Percentiles rank a stretch among this genome's conserved stretches.
These are phyloP conservation scores for Pygoscelis antarcticus DNA, from an alignment of 2,113 vertebrate species.

Conservation along the genomic window DNA sequence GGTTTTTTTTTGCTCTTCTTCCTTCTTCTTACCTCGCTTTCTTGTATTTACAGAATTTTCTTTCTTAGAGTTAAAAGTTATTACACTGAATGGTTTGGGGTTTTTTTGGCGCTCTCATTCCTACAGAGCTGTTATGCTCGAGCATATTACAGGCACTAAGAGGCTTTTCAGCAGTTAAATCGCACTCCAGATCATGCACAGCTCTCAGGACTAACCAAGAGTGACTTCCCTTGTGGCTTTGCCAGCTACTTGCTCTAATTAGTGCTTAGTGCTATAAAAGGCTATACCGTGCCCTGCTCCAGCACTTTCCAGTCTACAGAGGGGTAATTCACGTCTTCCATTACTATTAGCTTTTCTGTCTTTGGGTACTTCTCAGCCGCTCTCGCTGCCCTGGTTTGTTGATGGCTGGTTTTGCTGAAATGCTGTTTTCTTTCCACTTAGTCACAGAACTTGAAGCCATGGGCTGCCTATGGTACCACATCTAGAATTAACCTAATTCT, in stretches of 20 bases:
- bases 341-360: background rate
- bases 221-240: background rate
- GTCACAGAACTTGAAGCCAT: background rate
- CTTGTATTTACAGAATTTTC: background rate
- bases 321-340: background rate
- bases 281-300: rapidly evolving
- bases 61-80: background rate
- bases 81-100: background rate
- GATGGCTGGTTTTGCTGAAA: background rate
- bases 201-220: background rate
- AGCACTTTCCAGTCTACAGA: background rate
- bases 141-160: background rate
- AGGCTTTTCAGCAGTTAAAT: background rate
- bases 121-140: background rate
- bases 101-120: background rate
- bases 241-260: background rate
- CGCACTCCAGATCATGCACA: rapidly evolving
- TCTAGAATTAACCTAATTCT: background rate
- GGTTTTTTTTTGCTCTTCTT: background rate
- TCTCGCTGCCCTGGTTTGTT: background rate
- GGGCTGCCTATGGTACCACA: background rate
- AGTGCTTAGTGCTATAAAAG: background rate
- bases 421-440: background rate
- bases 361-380: background rate
- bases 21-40: background rate